A percentile compares a stretch with the other conserved stretches of the same genome.
phyloP scores from a whole-genome alignment of 2,888 invertebrate genomes.

The Drosophila meridiana region DNA sequence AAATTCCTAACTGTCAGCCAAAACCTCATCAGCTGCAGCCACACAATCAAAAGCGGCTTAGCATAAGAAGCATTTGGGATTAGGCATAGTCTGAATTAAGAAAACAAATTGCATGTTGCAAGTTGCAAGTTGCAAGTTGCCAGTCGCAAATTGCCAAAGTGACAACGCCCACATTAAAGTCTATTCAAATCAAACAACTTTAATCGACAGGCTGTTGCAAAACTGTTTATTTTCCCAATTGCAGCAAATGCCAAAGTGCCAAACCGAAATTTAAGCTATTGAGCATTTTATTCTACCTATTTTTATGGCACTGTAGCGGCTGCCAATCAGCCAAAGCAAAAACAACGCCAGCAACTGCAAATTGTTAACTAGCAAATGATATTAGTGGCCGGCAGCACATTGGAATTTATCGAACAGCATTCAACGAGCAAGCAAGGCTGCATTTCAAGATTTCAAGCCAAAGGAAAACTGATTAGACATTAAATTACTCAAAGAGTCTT shows the following conservation, averaged over 20 bases:
- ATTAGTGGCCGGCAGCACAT: slow-evolving; percentile 7
- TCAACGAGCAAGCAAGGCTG: neutral
- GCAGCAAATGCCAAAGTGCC: slow-evolving; percentile 69
- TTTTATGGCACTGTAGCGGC: slow-evolving; percentile 60
- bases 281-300: slow-evolving; percentile 42
- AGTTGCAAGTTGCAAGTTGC: slow-evolving; percentile 1
- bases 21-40: slow-evolving; percentile 6
- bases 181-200: slow-evolving; percentile 42
- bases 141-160: slow-evolving; percentile 7
- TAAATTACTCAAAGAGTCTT: neutral
- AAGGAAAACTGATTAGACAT: neutral
- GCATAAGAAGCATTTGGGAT: slow-evolving; percentile 27
- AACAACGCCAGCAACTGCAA: slow-evolving; percentile 39
- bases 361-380: slow-evolving; percentile 61
- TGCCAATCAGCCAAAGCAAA: slow-evolving; percentile 59
- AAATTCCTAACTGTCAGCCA: slow-evolving; percentile 34
- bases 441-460: neutral
- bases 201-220: slow-evolving; percentile 26
- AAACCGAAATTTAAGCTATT: slow-evolving; percentile 29
- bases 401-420: slow-evolving; percentile 1
- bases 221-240: slow-evolving; percentile 36
- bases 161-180: slow-evolving; percentile 36
- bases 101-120: slow-evolving; percentile 43
- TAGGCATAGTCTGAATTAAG: slow-evolving; percentile 35
- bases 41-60: slow-evolving; percentile 39